Evolutionary conservation across 2,113 vertebrate species (phyloP).

Genomic region (Otolemur garnettii): DNA sequence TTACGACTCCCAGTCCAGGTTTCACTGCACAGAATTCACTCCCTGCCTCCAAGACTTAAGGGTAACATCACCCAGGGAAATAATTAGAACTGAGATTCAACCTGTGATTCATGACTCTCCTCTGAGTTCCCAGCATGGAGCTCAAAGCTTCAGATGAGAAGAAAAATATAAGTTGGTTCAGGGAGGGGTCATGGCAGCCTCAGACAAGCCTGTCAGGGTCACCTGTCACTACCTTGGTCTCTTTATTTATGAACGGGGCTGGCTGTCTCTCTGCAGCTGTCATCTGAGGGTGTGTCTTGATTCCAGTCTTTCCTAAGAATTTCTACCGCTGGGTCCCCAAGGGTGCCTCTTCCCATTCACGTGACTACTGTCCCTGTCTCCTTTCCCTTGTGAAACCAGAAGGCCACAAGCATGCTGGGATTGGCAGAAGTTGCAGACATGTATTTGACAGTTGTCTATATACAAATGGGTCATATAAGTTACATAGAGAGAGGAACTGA

Average conservation of each 20-base stretch:
- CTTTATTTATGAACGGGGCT: not conserved
- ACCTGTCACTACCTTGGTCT: not conserved
- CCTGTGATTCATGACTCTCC: conserved; percentile 29
- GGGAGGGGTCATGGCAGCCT: not conserved
- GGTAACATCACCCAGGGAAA: not conserved
- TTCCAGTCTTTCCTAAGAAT: not conserved
- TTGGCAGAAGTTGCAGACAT: not conserved
- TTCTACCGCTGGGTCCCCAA: not conserved
- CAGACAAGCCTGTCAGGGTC: not conserved
- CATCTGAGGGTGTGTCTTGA: not conserved
- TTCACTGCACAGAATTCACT: not conserved
- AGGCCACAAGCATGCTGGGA: not conserved
- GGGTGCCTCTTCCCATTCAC: not conserved
- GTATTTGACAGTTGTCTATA: not conserved
- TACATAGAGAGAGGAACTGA: not conserved
- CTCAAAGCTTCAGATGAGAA: conserved; percentile 22
- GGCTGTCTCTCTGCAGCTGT: not conserved
- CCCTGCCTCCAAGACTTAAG: not conserved
- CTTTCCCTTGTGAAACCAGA: not conserved
- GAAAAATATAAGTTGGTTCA: not conserved
- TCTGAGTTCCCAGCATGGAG: not conserved
- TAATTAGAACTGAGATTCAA: conserved; percentile 43
- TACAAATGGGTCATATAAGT: not conserved
- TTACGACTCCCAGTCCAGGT: not conserved
- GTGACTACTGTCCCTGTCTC: not conserved